Conservation (phyloP, 2,888 invertebrate genomes). For the Pseudoips prasinana region DNA sequence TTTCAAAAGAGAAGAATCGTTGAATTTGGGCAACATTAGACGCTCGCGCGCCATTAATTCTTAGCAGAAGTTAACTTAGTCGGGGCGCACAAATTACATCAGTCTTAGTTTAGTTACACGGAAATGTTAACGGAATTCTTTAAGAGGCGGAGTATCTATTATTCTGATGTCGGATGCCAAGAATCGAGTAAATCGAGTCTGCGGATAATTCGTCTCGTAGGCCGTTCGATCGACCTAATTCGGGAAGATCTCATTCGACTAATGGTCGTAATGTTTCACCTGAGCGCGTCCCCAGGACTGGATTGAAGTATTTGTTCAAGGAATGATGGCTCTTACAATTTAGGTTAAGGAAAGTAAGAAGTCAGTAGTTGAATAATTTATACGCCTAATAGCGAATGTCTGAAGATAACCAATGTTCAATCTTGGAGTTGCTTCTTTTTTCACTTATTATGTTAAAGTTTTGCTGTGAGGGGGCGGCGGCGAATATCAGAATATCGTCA, state of each 20-base stretch:
- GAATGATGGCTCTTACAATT: slow-evolving; percentile 35
- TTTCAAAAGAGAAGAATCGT: slow-evolving; percentile 40
- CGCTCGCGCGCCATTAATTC: slow-evolving; percentile 59
- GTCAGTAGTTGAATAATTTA: slow-evolving; percentile 28
- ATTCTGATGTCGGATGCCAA: slow-evolving; percentile 43
- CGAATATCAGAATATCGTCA: too few species aligned
- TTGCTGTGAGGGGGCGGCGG: too few species aligned
- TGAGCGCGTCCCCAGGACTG: slow-evolving; percentile 47
- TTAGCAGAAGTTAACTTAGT: slow-evolving; percentile 53
- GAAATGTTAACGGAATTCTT: slow-evolving; percentile 57
- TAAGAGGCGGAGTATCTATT: slow-evolving; percentile 41
- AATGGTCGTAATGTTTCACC: slow-evolving; percentile 67
- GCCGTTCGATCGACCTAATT: slow-evolving; percentile 66
- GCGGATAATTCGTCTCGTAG: slow-evolving; percentile 59
- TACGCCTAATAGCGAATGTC: slow-evolving; percentile 20
- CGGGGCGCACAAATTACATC: slow-evolving; percentile 61
- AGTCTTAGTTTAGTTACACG: slow-evolving; percentile 58
- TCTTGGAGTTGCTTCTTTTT: too few species aligned
- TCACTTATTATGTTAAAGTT: too few species aligned
- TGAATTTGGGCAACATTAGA: slow-evolving; percentile 48
- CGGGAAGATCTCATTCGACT: slow-evolving; percentile 55
- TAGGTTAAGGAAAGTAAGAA: slow-evolving; percentile 28
- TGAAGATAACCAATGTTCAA: neutral
- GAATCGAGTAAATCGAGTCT: slow-evolving; percentile 52
- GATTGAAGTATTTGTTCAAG: slow-evolving; percentile 46